Evolutionary conservation across 1,140 invertebrate genomes (phyloP), one percentile per base, ranked within the genome.

Genomic region (Lucilia cuprina): DNA sequence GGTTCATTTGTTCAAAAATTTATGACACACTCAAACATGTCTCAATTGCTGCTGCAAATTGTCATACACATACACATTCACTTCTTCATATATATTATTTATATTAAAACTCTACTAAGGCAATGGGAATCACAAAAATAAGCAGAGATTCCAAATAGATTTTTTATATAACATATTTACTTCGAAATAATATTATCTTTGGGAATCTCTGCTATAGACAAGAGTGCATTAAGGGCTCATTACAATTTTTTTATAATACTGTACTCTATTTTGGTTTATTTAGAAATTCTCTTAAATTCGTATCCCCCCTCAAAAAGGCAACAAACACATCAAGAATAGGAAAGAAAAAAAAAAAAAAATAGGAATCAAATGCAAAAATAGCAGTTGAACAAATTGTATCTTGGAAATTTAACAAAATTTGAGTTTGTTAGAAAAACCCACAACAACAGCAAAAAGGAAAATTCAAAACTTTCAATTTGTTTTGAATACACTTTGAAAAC

Each of bases 11-110:
- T 25, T 70, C 5, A 70, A 70, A 70, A 70, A 70, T 25, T 70
- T 70, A 70, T 25, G 65, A 70, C n/a, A 70, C n/a, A 19, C 21
- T 70, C 5, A 70, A 70, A 21, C 65, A 70, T 70, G 60, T 70
- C 60, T 70, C 60, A 70, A 70, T 70, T 19, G 65, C 19, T 70
- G 65, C 65, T 70, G 65, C 65, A 70, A 70, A 70, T 70, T 21
- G 21, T 70, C 65, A 21, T 19, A 70, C 21, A 70, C 21, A 21
- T 10, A 25, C n/a, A 70, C 65, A 21, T n/a, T 19, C 19, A 70
- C n/a, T 2, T 17, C 2, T 10, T 41, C 5, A 41, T 5, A 41
- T 10, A 41, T 41, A 41, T 10, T 8, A 41, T 41, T 8, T 41
- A 41, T 41, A 41, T 5, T 8, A 41, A 8, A 41, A 41, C 10